Evolutionary conservation across 2,888 invertebrate species (phyloP).

Genomic region (Cosmopolites sordidus): DNA sequence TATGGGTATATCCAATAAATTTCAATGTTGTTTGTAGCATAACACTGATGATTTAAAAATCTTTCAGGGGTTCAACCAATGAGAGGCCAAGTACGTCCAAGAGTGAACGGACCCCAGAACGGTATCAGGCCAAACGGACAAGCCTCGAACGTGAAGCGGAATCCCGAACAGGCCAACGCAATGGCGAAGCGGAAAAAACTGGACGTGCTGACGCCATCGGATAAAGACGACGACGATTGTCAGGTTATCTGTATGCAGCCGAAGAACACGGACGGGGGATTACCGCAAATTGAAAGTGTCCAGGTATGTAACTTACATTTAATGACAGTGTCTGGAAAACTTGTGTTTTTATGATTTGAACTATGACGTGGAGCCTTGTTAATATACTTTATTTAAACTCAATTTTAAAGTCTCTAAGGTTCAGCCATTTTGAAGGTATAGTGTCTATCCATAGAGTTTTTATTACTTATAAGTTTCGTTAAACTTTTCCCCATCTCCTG

Average conservation of each 20-base stretch:
- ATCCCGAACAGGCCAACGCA: constrained; percentile 45
- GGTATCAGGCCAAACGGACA: constrained; percentile 25
- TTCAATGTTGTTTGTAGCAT: too few species aligned
- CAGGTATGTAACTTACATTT: constrained; percentile 57
- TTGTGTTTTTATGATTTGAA: too few species aligned
- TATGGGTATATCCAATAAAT: too few species aligned
- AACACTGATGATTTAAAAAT: too few species aligned
- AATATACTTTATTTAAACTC: too few species aligned
- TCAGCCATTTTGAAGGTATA: too few species aligned
- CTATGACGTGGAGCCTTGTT: too few species aligned
- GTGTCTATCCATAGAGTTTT: too few species aligned
- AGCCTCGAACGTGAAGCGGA: constrained; percentile 34
- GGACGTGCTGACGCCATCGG: constrained; percentile 63
- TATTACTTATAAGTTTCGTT: too few species aligned
- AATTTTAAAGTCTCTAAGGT: too few species aligned
- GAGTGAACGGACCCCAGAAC: constrained; percentile 32
- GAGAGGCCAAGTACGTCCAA: constrained; percentile 32
- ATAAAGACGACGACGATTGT: constrained; percentile 71
- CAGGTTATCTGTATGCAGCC: constrained; percentile 72
- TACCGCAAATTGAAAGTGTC: constrained; percentile 71
- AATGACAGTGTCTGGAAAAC: too few species aligned
- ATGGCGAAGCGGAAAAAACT: constrained; percentile 53
- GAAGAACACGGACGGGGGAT: constrained; percentile 58
- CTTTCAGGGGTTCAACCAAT: constrained; percentile 20
- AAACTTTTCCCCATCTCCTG: too few species aligned